Conservation (phyloP, 2,888 invertebrate species). For the Synergus japonicus region DNA sequence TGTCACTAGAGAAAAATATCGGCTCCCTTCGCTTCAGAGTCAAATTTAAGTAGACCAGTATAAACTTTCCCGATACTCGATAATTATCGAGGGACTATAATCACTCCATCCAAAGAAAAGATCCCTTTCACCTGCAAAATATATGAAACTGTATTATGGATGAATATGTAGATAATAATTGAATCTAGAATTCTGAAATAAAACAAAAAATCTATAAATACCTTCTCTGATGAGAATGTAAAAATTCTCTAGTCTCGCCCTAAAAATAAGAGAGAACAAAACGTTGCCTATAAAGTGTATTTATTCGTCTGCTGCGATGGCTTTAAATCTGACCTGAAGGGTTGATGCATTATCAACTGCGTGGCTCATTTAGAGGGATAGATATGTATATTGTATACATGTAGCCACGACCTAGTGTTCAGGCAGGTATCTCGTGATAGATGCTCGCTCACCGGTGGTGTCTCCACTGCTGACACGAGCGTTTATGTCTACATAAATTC, state of each 20-base stretch:
- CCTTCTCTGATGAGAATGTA: too few relatives aligned
- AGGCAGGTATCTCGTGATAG: constrained; percentile 51
- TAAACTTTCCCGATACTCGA: too few relatives aligned
- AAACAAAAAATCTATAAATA: background rate
- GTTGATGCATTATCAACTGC: constrained; percentile 13
- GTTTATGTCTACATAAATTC: constrained; percentile 75
- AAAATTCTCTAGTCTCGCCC: background rate
- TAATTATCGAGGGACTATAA: too few relatives aligned
- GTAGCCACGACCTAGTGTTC: constrained; percentile 38
- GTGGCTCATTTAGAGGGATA: constrained; percentile 31
- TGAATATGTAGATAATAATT: too few relatives aligned
- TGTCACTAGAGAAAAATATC: constrained; percentile 40
- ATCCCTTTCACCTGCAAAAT: too few relatives aligned
- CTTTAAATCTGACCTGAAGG: constrained; percentile 2
- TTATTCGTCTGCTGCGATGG: background rate
- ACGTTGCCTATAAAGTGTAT: background rate
- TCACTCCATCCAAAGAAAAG: too few relatives aligned
- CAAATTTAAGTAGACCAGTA: background rate
- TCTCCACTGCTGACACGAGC: constrained; percentile 69
- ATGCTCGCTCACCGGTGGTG: constrained; percentile 47
- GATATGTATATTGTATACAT: constrained; percentile 1
- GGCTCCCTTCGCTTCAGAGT: background rate
- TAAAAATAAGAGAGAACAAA: background rate
- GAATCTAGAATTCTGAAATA: background rate
- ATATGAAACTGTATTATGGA: too few relatives aligned